phyloP scores from a whole-genome alignment of 2,888 invertebrate species.

The Dastarcus helophoroides region DNA sequence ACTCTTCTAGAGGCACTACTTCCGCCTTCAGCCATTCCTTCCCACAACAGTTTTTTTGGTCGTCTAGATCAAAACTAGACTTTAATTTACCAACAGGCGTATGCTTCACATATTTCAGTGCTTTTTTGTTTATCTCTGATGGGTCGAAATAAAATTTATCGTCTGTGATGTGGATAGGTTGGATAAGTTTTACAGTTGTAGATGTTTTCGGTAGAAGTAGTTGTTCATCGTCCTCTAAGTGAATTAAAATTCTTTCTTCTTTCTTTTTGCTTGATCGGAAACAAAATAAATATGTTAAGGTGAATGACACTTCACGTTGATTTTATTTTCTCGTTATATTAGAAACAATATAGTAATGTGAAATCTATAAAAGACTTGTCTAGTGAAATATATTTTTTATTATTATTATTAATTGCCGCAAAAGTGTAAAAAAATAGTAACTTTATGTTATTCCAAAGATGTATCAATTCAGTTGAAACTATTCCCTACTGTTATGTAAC shows the following conservation, averaged over 20 bases:
- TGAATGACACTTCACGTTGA: no score
- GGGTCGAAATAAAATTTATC: constrained; percentile 11
- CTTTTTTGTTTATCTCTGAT: constrained; percentile 13
- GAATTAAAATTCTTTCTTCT: constrained; percentile 8
- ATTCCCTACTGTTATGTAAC: no score
- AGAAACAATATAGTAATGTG: no score
- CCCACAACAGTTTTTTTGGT: constrained; percentile 5
- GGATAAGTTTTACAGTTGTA: constrained; percentile 7
- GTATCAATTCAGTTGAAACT: no score
- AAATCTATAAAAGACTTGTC: no score
- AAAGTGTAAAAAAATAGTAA: no score
- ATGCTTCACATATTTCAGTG: constrained; percentile 5
- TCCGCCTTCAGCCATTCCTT: constrained; percentile 4
- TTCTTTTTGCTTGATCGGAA: no score
- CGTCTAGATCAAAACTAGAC: constrained; percentile 3
- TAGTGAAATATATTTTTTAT: no score
- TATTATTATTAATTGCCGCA: no score
- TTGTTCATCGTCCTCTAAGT: constrained; percentile 7
- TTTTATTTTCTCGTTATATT: no score
- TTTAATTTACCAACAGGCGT: constrained; percentile 6
- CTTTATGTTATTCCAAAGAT: no score
- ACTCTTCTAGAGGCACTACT: constrained; percentile 12
- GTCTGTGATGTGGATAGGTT: constrained; percentile 6
- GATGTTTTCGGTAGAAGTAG: constrained; percentile 3
- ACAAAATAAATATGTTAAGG: no score